Evolutionary conservation across 2,888 invertebrate species (phyloP), one percentile per base, ranked within the genome.

Genomic region (Chrysopilus asiliformis): DNA sequence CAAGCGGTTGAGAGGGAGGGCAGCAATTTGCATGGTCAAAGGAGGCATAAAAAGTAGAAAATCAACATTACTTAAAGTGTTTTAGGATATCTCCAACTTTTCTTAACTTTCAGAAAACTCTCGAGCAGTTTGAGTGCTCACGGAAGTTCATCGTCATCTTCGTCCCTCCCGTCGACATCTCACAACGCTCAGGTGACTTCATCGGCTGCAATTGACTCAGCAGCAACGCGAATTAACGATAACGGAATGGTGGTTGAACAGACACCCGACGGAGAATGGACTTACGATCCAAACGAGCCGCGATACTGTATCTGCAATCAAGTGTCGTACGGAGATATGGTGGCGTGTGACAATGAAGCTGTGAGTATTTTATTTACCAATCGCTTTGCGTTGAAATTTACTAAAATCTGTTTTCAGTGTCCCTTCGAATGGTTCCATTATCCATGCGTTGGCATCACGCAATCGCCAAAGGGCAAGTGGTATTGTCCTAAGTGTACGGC

Each of bases 361-460:
- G 90, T 90, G 61, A 76, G 81, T 71, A 4, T 15, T 37, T 22
- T 2, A 4, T 26, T 18, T 34, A 33, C 14, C 16, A 30, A 15
- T 13, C 17, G 27, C 4, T 6, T 17, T 34, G 17, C 9, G 32
- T 24, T 36, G 19, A 14, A n/a, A 31, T 27, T 32, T 13, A 14
- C 32, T 28, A 34, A 12, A 36, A 29, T 7, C 30, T 24, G 59
- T 47, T 66, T 71, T 41, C 69, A 89, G 85, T 98, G 97, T 64
- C 90, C 90, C 2, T 90, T 87, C 55, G 94, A 97, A 64, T 98
- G 98, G 98, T 98, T 97, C 67, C 97, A 98, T 67, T 97, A 95
- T 67, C 86, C 86, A 5, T 98, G 98, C 61, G 97, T 98, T 34
- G 90, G 89, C 32, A 86, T 98, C 48, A 84, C 86, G 0, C 86